phyloP scores from a whole-genome alignment of 2,888 invertebrate genomes.

The Thyatira batis region DNA sequence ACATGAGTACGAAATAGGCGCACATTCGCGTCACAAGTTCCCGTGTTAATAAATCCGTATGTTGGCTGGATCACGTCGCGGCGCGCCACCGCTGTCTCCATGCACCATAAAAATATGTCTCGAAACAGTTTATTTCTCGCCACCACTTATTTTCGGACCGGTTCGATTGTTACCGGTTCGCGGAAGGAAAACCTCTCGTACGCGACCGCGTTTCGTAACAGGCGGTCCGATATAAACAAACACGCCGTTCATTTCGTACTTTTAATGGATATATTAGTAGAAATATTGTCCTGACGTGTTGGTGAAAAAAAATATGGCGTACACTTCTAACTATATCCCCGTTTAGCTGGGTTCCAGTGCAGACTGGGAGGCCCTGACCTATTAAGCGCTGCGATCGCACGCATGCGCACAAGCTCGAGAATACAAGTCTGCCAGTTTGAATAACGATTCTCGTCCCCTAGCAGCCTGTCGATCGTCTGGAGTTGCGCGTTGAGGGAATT shows the following conservation, averaged over 20 bases:
- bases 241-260: conserved; percentile 36
- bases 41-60: conserved; percentile 27
- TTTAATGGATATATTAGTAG: conserved; percentile 4
- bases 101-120: conserved; percentile 37
- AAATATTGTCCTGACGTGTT: not conserved
- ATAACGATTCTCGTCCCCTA: conserved; percentile 74
- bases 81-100: conserved; percentile 44
- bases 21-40: conserved; percentile 49
- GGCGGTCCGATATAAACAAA: conserved; percentile 20
- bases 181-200: conserved; percentile 34
- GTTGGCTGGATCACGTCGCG: conserved; percentile 25
- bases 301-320: conserved; percentile 47
- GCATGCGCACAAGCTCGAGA: conserved; percentile 70
- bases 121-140: conserved; percentile 42
- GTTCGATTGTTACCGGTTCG: conserved; percentile 36
- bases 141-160: conserved; percentile 53
- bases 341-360: conserved; percentile 65
- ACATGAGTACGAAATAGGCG: conserved; percentile 37
- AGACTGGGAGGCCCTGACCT: conserved; percentile 76
- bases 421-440: conserved; percentile 66
- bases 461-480: conserved; percentile 63
- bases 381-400: conserved; percentile 60
- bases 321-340: conserved; percentile 59
- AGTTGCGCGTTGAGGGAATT: conserved; percentile 41
- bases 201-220: conserved; percentile 19